phyloP scores from a whole-genome alignment of 2,113 vertebrate genomes.

The Hepsetus odoe region DNA sequence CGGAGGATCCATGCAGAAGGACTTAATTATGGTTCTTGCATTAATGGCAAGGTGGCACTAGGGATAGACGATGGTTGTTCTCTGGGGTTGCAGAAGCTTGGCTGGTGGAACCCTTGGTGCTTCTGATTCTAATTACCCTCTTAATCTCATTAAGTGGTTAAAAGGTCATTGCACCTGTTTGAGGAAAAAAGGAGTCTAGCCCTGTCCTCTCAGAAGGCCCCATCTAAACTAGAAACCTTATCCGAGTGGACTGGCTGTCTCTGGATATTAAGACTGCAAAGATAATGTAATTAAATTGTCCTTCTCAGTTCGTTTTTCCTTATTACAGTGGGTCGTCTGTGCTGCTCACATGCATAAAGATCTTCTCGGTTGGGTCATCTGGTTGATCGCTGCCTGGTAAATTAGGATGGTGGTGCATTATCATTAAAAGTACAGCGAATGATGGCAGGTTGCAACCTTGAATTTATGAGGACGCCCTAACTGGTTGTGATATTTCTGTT shows the following conservation, averaged over 20 bases:
- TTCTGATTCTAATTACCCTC: slow-evolving; percentile 71
- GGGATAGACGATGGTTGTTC: slow-evolving; percentile 54
- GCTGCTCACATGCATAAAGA: slow-evolving; percentile 60
- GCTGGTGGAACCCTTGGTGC: slow-evolving; percentile 26
- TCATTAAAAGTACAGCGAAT: slow-evolving; percentile 37
- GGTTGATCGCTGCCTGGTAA: slow-evolving; percentile 44
- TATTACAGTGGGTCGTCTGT: slow-evolving; percentile 40
- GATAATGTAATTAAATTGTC: slow-evolving; percentile 56
- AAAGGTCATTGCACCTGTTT: slow-evolving; percentile 68
- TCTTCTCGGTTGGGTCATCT: slow-evolving; percentile 29
- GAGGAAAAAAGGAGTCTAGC: slow-evolving; percentile 37
- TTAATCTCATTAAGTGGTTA: slow-evolving; percentile 75
- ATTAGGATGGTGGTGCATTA: slow-evolving; percentile 48
- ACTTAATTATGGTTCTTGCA: slow-evolving; percentile 58
- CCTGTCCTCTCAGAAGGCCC: slow-evolving; percentile 64
- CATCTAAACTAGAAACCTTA: slow-evolving; percentile 64
- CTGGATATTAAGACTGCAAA: slow-evolving; percentile 62
- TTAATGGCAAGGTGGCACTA: slow-evolving; percentile 49
- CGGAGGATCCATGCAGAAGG: slow-evolving; percentile 29
- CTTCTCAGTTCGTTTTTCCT: slow-evolving; percentile 16
- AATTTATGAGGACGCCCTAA: slow-evolving; percentile 45
- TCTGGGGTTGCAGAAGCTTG: slow-evolving; percentile 31
- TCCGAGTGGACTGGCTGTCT: slow-evolving; percentile 45
- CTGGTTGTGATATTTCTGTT: slow-evolving; percentile 39
- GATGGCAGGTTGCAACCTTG: slow-evolving; percentile 45